Evolutionary conservation across 2,888 invertebrate species (phyloP).

Genomic region (Dolichomitus sp.): DNA sequence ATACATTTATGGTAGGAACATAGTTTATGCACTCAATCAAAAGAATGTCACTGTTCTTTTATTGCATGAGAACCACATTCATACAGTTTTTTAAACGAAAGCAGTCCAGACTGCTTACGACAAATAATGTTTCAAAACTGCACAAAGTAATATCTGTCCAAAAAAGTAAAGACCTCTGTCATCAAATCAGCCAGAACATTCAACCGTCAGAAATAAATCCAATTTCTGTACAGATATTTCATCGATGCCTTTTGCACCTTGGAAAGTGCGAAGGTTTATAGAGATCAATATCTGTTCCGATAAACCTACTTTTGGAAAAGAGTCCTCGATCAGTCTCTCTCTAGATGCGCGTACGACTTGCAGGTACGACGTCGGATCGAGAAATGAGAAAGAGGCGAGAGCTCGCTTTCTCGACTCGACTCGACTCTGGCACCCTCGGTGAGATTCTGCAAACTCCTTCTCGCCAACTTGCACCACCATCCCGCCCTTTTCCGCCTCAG

Average conservation of each 20-base stretch:
- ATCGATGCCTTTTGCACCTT: neutral
- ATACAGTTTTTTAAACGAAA: neutral
- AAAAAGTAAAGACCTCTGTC: neutral
- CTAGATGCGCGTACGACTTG: neutral
- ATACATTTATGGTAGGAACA: too few relatives aligned
- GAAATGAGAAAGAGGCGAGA: slow-evolving; percentile 4
- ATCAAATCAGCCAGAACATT: neutral
- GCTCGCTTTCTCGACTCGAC: slow-evolving; percentile 13
- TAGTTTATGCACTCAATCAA: too few relatives aligned
- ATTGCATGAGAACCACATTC: too few relatives aligned
- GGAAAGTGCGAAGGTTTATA: slow-evolving; percentile 11
- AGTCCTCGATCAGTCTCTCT: neutral
- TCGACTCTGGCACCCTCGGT: slow-evolving; percentile 17
- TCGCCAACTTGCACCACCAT: slow-evolving; percentile 43
- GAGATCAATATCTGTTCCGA: slow-evolving; percentile 26
- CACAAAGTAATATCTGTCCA: neutral
- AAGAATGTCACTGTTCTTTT: too few relatives aligned
- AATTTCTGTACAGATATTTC: neutral
- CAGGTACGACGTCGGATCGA: slow-evolving; percentile 19
- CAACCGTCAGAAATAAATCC: slow-evolving; percentile 7
- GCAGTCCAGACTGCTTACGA: neutral
- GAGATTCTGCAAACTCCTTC: slow-evolving; percentile 17
- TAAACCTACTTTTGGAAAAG: slow-evolving; percentile 10
- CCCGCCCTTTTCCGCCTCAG: slow-evolving; percentile 10
- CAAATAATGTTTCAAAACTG: neutral